Evolutionary conservation across 2,113 vertebrate genomes (phyloP), one percentile per base, ranked within the genome.

Genomic region (Zingel zingel): DNA sequence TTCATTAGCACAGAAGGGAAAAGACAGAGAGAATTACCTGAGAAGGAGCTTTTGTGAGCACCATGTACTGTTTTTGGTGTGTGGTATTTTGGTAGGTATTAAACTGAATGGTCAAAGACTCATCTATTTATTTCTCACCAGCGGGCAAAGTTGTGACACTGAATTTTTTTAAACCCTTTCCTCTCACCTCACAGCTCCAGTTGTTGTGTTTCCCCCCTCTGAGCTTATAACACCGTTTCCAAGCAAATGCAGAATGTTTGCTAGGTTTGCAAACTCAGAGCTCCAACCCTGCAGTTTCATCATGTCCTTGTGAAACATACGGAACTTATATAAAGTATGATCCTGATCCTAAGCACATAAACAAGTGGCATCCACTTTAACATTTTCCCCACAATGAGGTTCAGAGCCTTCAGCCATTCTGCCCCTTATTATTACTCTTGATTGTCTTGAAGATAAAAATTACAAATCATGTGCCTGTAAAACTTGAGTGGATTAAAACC

Each of bases 211-310:
- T 51, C 14, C 36, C 39, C 56, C 56, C 19, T 59, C n/a, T 56
- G 69, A 69, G 53, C 56, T 61, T 62, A 68, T 65, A 36, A 16
- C 77, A 66, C 70, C 63, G 57, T 77, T 91, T 87, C 79, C 50
- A 66, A 68, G 79, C 84, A 83, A 73, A 74, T 30, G 18, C 66
- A 25, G 19, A 58, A 68, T 2, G 0, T 67, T 71, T 85, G 74
- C 74, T 87, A 53, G 66, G 14, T 82, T 79, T 76, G 71, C 65
- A 84, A 82, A 83, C 43, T 69, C 54, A 33, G 30, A 74, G 30
- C 69, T 69, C 43, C 23, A 30, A 16, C 75, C 30, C 15, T 25
- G 15, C 70, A 64, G 79, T 65, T 83, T 85, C 62, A 71, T 43
- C 39, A 39, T 81, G 54, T 66, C 83, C 0, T 1, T 79, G 81